Conservation (phyloP, 2,797 vertebrate species). For the Lacerta agilis region DNA sequence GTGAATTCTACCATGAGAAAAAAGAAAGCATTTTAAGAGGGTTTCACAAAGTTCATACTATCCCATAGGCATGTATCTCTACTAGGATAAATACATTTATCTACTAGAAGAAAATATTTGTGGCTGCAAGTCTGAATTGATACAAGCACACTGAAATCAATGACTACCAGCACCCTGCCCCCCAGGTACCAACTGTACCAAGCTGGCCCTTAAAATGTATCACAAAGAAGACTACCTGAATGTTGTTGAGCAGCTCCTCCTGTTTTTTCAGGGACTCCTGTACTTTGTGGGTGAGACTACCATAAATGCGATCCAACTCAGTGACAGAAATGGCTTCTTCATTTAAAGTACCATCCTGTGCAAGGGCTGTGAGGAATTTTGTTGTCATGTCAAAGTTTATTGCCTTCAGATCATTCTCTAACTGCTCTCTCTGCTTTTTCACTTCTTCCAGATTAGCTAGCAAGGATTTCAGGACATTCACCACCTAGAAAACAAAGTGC, state of each 20-base stretch:
- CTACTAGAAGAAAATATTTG: not conserved
- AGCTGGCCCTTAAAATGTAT: not conserved
- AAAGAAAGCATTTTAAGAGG: not conserved
- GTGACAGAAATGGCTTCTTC: constrained; percentile 91
- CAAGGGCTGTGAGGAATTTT: constrained; percentile 90
- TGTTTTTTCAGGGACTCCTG: constrained; percentile 89
- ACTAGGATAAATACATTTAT: not conserved
- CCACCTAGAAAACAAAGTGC: constrained; percentile 80
- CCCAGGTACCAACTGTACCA: not conserved
- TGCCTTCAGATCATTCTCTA: constrained; percentile 92
- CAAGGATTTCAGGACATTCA: constrained; percentile 89
- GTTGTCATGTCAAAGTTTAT: constrained; percentile 95
- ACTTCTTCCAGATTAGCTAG: constrained; percentile 87
- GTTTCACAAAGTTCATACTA: constrained; percentile 11
- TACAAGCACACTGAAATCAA: not conserved
- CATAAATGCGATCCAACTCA: constrained; percentile 91
- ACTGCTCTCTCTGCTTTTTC: constrained; percentile 90
- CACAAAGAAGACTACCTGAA: constrained; percentile 83
- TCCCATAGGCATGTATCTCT: not conserved
- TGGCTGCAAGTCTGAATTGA: not conserved
- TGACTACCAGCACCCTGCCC: no score
- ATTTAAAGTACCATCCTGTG: constrained; percentile 91
- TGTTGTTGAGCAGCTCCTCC: constrained; percentile 89
- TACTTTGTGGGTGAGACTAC: constrained; percentile 87
- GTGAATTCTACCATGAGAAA: constrained; percentile 74